phyloP scores from a whole-genome alignment of 2,113 vertebrate species.

The Thryonomys swinderianus region DNA sequence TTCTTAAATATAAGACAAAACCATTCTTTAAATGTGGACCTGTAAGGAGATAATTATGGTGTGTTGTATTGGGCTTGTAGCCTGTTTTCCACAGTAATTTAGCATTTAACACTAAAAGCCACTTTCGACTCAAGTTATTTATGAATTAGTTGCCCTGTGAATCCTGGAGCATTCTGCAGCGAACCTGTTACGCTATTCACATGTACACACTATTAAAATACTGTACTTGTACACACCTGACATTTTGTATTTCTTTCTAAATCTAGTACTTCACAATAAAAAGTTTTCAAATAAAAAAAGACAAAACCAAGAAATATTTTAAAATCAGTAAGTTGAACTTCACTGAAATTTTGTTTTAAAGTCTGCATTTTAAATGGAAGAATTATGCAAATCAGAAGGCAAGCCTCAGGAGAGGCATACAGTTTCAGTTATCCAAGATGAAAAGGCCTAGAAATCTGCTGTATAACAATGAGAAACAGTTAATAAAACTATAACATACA shows the following conservation, averaged over 20 bases:
- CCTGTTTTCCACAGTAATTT: conserved; percentile 87
- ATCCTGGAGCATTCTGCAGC: conserved; percentile 90
- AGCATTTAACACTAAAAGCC: conserved; percentile 88
- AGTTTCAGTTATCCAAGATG: neutral
- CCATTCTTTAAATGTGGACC: conserved; percentile 83
- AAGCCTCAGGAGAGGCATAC: too few species aligned
- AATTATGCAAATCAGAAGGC: neutral
- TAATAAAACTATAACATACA: neutral
- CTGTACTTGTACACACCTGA: conserved; percentile 92
- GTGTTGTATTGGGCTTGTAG: conserved; percentile 88
- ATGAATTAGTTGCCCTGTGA: conserved; percentile 92
- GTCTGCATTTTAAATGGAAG: neutral
- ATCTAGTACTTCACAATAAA: conserved; percentile 97
- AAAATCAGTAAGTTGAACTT: neutral
- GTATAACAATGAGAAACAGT: neutral
- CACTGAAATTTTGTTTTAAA: neutral
- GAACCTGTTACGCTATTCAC: conserved; percentile 90
- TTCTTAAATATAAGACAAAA: conserved; percentile 2
- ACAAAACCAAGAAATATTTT: conserved; percentile 19
- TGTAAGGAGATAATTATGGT: conserved; percentile 83
- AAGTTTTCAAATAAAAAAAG: conserved; percentile 86
- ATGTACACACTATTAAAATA: conserved; percentile 87
- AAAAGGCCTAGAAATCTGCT: neutral
- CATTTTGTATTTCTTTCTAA: conserved; percentile 99
- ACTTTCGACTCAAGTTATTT: conserved; percentile 85